Percentiles rank a stretch among this genome's conserved stretches.
These are phyloP conservation scores for Corythornis madagascariensis DNA, from an alignment of 2,113 vertebrate genomes.

Conservation along the genomic window DNA sequence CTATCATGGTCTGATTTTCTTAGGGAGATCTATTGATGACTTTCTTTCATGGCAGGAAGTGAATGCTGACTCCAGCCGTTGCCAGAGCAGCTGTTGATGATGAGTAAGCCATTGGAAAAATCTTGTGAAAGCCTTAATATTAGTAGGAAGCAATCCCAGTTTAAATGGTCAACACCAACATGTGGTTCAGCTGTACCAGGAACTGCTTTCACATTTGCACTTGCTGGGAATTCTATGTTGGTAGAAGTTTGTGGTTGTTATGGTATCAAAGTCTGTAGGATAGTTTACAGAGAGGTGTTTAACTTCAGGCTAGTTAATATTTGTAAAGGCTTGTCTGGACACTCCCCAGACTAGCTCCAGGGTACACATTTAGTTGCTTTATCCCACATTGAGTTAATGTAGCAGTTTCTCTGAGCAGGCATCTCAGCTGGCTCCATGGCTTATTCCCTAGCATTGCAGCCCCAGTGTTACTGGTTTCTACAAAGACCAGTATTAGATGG, in stretches of 20 bases:
- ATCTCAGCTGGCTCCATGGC: background rate
- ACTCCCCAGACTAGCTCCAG: constrained; percentile 50
- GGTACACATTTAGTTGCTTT: constrained; percentile 23
- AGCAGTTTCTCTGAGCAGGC: background rate
- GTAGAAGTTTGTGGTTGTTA: background rate
- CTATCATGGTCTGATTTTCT: constrained; percentile 12
- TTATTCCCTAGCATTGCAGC: background rate
- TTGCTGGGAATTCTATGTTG: background rate
- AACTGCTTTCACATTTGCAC: background rate
- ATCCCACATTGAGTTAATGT: background rate
- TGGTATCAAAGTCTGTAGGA: background rate
- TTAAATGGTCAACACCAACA: background rate
- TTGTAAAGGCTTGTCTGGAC: constrained; percentile 59
- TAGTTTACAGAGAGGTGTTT: constrained; percentile 33
- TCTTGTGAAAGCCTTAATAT: background rate
- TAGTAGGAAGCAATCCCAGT: background rate
- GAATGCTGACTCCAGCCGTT: constrained; percentile 31
- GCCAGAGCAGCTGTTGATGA: constrained; percentile 46
- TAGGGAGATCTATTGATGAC: constrained; percentile 2
- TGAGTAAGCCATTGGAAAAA: constrained; percentile 4
- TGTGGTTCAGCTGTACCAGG: background rate
- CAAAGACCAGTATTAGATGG: background rate
- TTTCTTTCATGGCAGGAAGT: constrained; percentile 34
- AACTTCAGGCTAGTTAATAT: constrained; percentile 35
- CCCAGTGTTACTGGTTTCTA: background rate